Evolutionary conservation across 2,888 invertebrate genomes (phyloP).

Genomic region (Troglohyphantes excavatus): DNA sequence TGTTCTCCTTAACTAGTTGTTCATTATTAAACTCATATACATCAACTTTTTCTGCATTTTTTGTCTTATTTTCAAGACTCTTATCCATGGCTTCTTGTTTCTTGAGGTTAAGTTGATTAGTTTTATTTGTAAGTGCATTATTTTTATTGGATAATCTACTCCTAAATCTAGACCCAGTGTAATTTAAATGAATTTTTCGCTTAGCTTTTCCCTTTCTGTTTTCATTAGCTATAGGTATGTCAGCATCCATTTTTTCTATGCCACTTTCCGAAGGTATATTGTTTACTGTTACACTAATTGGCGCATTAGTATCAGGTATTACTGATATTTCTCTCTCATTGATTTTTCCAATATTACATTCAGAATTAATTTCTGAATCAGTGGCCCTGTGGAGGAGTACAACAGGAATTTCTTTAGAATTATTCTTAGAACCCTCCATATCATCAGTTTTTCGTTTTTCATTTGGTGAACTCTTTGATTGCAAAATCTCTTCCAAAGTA

Average conservation of each 20-base stretch:
- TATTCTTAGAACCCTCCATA: neutral
- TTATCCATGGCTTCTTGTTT: neutral
- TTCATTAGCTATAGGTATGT: neutral
- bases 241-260: neutral
- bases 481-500: slow-evolving; percentile 19
- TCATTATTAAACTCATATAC: neutral
- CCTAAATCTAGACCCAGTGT: neutral
- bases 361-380: neutral
- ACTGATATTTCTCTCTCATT: neutral
- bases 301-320: neutral
- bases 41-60: neutral
- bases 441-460: neutral
- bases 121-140: slow-evolving; percentile 59
- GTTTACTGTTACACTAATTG: neutral
- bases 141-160: slow-evolving; percentile 16
- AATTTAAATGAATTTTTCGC: neutral
- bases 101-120: slow-evolving; percentile 14
- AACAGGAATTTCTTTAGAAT: neutral
- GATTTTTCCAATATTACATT: neutral
- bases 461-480: neutral
- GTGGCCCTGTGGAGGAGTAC: neutral
- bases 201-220: neutral
- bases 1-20: slow-evolving; percentile 23
- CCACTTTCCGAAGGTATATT: neutral
- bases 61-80: neutral